Base-by-base conservation (phyloP, 2,888 invertebrate species). In the Cantharis nigra region DNA sequence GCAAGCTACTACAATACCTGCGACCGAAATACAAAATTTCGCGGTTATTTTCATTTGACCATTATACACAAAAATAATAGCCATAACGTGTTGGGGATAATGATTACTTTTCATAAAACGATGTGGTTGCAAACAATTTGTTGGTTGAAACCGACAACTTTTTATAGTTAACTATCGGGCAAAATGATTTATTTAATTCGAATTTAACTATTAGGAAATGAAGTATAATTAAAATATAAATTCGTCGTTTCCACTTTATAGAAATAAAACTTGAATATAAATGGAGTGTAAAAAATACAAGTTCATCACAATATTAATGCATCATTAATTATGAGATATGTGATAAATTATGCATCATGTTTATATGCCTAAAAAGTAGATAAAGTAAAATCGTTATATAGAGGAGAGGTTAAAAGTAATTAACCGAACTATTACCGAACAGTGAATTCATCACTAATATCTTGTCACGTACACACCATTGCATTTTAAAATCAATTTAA, bases 401-500 rank as follows among this genome's bases (percentile, higher is more conserved):
- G 49, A 49, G 49, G 49, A 49, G n/a, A 70, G 26, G 14, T 49
- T 30, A 26, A 63, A 72, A 76, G 70, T 69, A 72, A 76, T 73
- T 76, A 76, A 76, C 64, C 23, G 20, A 73, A 73, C 76, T 72
- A 76, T 72, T 72, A 72, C 14, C 64, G 69, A 76, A 72, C 72
- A 72, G 49, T 18, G 72, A 69, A 72, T 63, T 76, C 76, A 74
- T 75, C 75, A 71, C 75, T 65, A 75, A 71, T 65, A 76, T 49
- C 70, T 73, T 69, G 72, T 76, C 72, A 72, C 76, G 72, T 73
- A 73, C 72, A 65, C 69, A 70, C 65, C 65, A 76, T 76, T 77
- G 74, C 63, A 71, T 77, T 77, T 77, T 69, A 30, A 71, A 77
- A 77, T 74, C 70, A 77, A 77, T 77, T 77, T 74, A 71, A 69